Conservation (phyloP, 2,888 invertebrate genomes). For the Aquatica leii region DNA sequence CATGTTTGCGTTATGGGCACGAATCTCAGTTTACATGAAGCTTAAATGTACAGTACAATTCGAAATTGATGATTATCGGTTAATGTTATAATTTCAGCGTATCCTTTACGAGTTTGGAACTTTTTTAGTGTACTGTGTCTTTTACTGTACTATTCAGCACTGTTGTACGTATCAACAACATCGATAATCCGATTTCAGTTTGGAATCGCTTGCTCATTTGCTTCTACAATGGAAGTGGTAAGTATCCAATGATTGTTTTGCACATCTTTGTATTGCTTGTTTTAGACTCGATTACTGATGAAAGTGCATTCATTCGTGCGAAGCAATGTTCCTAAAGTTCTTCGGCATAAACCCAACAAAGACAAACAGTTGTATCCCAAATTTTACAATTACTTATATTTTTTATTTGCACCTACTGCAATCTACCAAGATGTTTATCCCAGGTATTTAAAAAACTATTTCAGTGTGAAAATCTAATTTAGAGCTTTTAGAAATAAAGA, state of each 20-base stretch:
- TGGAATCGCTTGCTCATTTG: background rate
- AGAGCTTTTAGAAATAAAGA: too few species aligned
- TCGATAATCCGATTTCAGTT: background rate
- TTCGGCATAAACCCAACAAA: background rate
- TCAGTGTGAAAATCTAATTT: too few species aligned
- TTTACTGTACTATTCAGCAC: background rate
- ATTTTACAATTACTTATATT: background rate
- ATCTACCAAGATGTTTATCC: constrained; percentile 1
- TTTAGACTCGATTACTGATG: background rate
- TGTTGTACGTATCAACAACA: background rate
- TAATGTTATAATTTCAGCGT: background rate
- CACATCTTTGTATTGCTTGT: too few species aligned
- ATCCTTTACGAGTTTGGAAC: background rate
- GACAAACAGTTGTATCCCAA: background rate
- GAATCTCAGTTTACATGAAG: background rate
- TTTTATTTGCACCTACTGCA: constrained; percentile 5
- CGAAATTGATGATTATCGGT: background rate
- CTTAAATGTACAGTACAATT: background rate
- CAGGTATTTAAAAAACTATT: background rate
- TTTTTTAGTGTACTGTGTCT: background rate
- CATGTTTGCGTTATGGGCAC: background rate
- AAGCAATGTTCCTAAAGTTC: background rate
- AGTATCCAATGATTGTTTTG: too few species aligned
- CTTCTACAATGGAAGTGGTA: background rate
- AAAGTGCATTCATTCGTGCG: constrained; percentile 1